Evolutionary conservation across 2,797 vertebrate species (phyloP).

Genomic region (Chloroceryle inda): DNA sequence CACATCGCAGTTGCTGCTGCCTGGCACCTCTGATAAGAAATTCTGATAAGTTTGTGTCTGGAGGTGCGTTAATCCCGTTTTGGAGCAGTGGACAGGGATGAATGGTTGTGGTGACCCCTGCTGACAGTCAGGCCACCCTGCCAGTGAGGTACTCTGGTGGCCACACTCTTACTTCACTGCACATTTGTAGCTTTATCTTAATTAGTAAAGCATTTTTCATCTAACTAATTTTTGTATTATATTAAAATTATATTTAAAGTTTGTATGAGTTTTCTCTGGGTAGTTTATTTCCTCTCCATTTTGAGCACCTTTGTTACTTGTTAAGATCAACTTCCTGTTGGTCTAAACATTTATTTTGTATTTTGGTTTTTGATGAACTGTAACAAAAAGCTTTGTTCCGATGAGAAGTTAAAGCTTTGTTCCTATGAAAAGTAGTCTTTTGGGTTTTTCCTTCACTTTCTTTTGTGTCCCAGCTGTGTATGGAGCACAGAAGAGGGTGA

Average conservation of each 20-base stretch:
- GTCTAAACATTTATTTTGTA: slow-evolving; percentile 80
- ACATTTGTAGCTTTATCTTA: neutral
- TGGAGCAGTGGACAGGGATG: neutral
- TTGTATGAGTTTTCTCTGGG: slow-evolving; percentile 91
- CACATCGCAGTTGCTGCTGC: rapidly evolving
- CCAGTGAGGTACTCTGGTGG: rapidly evolving
- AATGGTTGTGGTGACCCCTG: neutral
- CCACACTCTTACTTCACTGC: neutral
- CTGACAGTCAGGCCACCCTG: neutral
- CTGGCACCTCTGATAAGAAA: neutral
- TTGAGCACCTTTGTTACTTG: slow-evolving; percentile 93
- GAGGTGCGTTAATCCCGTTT: neutral
- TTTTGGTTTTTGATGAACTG: slow-evolving; percentile 78
- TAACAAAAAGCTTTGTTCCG: slow-evolving; percentile 62
- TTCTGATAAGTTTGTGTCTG: rapidly evolving
- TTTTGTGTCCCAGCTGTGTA: neutral
- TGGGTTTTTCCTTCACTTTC: neutral
- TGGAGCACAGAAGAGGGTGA: neutral
- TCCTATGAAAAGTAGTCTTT: neutral
- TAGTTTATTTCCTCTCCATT: slow-evolving; percentile 86
- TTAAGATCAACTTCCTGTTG: slow-evolving; percentile 70
- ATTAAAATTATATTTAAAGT: slow-evolving; percentile 91
- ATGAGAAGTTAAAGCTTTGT: no score
- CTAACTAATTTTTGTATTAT: slow-evolving; percentile 87
- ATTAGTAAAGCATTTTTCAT: slow-evolving; percentile 86